Percentiles rank a stretch among this genome's conserved stretches.
phyloP scores from a whole-genome alignment of 2,888 invertebrate genomes.

The Cantharis nigra region DNA sequence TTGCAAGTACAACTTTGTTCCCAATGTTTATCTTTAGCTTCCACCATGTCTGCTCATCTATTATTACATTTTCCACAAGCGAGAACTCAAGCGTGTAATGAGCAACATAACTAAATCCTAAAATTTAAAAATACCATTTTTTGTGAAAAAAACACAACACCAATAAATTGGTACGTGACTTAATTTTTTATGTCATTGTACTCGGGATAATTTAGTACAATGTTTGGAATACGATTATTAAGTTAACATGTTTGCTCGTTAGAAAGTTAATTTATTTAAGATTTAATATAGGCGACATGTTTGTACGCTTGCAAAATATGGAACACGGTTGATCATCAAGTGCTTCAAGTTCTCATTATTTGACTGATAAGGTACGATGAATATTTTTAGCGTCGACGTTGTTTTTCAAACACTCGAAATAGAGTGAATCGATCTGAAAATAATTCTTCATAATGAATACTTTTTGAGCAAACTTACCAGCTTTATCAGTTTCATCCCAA shows the following conservation, averaged over 20 bases:
- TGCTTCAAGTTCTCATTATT: background rate
- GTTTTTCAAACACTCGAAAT: conserved; percentile 6
- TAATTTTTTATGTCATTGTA: background rate
- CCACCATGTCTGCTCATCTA: conserved; percentile 8
- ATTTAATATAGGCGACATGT: background rate
- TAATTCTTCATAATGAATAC: background rate
- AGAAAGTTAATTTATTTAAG: background rate
- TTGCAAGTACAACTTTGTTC: background rate
- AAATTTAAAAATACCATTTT: background rate
- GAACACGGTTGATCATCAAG: background rate
- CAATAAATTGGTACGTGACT: background rate
- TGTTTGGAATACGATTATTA: background rate
- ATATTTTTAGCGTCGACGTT: background rate
- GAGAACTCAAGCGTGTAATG: background rate
- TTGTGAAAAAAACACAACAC: background rate
- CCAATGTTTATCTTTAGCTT: conserved; percentile 17
- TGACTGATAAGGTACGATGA: background rate
- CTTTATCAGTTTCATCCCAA: no score
- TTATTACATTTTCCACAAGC: background rate
- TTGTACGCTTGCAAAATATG: background rate
- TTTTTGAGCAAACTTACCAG: background rate
- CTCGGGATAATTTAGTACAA: background rate
- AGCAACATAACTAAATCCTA: background rate
- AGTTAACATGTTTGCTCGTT: background rate
- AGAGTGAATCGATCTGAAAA: background rate